Evolutionary conservation across 92 coral and sea anemone species (phyloP).

Genomic region (Montipora capitata): DNA sequence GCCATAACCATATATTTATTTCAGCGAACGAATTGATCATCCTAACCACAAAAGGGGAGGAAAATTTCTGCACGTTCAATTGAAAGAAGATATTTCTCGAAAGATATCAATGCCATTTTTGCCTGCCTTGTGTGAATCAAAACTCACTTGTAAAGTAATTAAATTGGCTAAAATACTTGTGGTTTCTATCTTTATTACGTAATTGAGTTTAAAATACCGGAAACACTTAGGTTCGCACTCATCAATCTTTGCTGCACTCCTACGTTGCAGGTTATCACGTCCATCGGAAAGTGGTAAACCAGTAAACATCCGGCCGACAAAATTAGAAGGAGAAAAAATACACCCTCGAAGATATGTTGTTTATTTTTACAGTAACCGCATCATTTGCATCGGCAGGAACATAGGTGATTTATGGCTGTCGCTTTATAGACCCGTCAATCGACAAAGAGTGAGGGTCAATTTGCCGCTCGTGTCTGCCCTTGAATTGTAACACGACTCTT

Average conservation of each 20-base stretch:
- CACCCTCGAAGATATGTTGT: no score
- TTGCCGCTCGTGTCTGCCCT: constrained; percentile 12
- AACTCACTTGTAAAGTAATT: background rate
- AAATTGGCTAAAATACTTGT: constrained; percentile 14
- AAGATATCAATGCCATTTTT: background rate
- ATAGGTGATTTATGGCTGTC: no score
- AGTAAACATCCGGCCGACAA: background rate
- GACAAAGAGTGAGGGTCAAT: background rate
- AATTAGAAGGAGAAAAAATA: background rate
- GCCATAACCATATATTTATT: background rate
- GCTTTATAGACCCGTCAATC: background rate
- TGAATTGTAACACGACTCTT: background rate
- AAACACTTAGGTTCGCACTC: background rate
- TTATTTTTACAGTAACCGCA: no score
- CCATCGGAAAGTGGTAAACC: constrained; percentile 16
- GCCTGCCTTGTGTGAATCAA: background rate
- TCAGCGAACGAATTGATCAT: background rate
- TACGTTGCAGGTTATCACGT: constrained; percentile 15
- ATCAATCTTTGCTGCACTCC: background rate
- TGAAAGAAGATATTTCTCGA: constrained; percentile 12
- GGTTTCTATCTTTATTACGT: background rate
- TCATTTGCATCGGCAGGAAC: no score
- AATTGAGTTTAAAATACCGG: constrained; percentile 35
- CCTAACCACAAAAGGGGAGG: no score
- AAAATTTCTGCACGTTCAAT: constrained; percentile 33